Evolutionary conservation across 2,113 vertebrate genomes (phyloP).

Genomic region (Manacus vitellinus): DNA sequence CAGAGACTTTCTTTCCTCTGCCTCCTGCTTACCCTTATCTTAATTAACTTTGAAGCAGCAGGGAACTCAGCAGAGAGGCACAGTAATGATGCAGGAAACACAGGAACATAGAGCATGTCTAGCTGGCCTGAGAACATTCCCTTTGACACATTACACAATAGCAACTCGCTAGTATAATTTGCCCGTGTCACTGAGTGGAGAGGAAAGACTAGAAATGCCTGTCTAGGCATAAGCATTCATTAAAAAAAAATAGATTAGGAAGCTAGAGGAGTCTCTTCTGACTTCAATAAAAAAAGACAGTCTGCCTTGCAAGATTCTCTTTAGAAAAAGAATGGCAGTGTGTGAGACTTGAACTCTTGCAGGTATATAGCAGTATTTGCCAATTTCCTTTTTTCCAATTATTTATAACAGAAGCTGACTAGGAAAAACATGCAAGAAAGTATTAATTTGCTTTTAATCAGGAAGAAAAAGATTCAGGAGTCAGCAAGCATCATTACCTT

Average conservation of each 20-base stretch:
- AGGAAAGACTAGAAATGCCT: constrained; percentile 41
- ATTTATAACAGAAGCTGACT: not conserved
- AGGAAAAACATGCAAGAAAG: not conserved
- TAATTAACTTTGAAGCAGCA: constrained; percentile 69
- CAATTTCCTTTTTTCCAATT: not conserved
- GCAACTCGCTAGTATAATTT: constrained; percentile 49
- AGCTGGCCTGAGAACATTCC: constrained; percentile 59
- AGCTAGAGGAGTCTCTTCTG: not conserved
- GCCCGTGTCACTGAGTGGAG: not conserved
- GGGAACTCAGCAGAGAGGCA: constrained; percentile 57
- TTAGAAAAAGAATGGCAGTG: not conserved
- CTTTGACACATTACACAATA: constrained; percentile 68
- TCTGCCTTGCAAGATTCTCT: not conserved
- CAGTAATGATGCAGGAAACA: constrained; percentile 70
- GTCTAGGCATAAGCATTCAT: not conserved
- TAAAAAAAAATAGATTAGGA: not conserved
- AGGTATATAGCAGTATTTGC: not conserved
- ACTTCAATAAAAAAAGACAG: not conserved
- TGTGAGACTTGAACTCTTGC: not conserved
- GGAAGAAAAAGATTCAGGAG: not conserved
- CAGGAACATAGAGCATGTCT: constrained; percentile 61
- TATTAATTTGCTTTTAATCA: not conserved
- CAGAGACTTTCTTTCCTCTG: constrained; percentile 31
- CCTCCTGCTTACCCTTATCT: constrained; percentile 55
- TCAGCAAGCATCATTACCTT: constrained; percentile 74